Percentiles rank a stretch among this genome's conserved stretches.
Evolutionary conservation across 2,888 invertebrate genomes (phyloP).

Genomic region (Agonopterix heracliana): DNA sequence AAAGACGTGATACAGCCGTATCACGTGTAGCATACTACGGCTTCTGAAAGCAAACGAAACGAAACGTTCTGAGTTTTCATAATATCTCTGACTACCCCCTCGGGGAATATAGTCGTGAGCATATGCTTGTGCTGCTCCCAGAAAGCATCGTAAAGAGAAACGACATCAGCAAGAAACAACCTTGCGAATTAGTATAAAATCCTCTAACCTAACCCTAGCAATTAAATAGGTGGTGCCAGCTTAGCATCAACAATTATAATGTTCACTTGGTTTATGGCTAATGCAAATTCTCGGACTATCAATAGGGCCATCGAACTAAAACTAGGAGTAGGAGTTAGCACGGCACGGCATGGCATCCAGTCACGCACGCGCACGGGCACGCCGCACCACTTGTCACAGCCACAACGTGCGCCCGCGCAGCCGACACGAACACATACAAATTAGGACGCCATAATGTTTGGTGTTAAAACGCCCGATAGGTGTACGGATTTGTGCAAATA

Average conservation of each 20-base stretch:
- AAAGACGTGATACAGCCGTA: too few species aligned
- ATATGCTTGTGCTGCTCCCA: too few species aligned
- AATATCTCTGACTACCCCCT: too few species aligned
- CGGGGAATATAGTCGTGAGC: too few species aligned
- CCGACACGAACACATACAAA: constrained; percentile 38
- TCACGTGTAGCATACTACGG: too few species aligned
- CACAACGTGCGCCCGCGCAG: constrained; percentile 4
- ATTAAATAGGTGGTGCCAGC: background rate
- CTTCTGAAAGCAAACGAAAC: too few species aligned
- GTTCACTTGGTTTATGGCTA: constrained; percentile 1
- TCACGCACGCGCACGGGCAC: constrained; percentile 2
- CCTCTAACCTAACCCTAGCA: too few species aligned
- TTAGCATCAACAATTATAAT: constrained; percentile 1
- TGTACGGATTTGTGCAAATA: constrained; percentile 64
- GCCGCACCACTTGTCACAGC: constrained; percentile 5
- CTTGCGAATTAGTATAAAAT: too few species aligned
- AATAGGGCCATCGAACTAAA: constrained; percentile 7
- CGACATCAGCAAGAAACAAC: too few species aligned
- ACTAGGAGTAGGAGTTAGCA: constrained; percentile 3
- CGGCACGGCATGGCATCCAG: constrained; percentile 3
- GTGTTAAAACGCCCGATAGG: constrained; percentile 64
- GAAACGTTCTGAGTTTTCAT: too few species aligned
- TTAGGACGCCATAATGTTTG: constrained; percentile 51
- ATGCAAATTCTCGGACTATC: constrained; percentile 5
- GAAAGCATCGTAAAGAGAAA: too few species aligned